phyloP scores from a whole-genome alignment of 1,140 invertebrate species.

The Neodiprion virginianus region DNA sequence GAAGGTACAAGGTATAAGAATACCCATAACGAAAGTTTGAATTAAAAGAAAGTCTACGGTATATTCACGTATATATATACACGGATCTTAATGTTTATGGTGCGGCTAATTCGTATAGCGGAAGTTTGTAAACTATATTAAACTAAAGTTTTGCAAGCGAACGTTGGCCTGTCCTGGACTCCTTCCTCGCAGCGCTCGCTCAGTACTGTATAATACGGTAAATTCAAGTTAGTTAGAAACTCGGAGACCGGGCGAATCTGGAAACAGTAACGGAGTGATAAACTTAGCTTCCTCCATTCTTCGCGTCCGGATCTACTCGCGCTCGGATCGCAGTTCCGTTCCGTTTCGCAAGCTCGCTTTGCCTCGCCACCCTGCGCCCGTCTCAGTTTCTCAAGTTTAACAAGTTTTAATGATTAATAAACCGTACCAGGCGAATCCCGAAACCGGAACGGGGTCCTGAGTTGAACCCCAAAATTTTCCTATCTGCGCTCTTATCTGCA shows the following conservation, averaged over 20 bases:
- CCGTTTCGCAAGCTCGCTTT: background rate
- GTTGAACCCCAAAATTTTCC: too few relatives aligned
- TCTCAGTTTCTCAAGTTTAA: background rate
- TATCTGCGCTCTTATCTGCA: too few relatives aligned
- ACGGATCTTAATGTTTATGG: background rate
- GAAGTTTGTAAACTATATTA: slow-evolving; percentile 3
- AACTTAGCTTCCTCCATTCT: background rate
- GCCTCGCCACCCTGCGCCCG: background rate
- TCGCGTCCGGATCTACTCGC: background rate
- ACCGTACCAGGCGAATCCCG: background rate
- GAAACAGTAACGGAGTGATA: slow-evolving; percentile 4
- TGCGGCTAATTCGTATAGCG: background rate
- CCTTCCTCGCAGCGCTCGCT: background rate
- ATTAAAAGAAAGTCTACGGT: background rate
- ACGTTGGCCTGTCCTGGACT: background rate
- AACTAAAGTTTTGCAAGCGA: slow-evolving; percentile 1
- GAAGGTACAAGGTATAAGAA: too few relatives aligned
- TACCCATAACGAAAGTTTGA: background rate
- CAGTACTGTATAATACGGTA: background rate
- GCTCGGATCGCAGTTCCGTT: background rate
- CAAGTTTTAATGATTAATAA: slow-evolving; percentile 4
- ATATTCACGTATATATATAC: background rate
- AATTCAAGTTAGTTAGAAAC: slow-evolving; percentile 6
- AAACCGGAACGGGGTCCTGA: background rate
- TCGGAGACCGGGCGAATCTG: background rate